Base-by-base conservation (phyloP, 1,140 invertebrate species). In the Drosophila nikananu region DNA sequence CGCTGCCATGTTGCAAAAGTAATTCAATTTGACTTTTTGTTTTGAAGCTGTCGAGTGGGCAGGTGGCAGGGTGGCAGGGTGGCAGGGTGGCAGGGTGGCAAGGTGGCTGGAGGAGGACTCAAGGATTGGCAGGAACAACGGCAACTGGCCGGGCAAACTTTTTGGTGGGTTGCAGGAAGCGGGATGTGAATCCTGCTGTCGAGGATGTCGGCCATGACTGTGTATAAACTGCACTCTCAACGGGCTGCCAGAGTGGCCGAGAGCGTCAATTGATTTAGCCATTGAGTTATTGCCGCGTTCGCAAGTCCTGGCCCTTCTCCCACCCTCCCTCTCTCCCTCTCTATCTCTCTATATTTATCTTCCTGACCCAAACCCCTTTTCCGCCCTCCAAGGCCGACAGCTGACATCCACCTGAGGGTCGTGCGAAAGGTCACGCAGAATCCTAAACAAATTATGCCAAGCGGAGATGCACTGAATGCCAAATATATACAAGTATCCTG, bases 11-110 rank as follows among this genome's bases (percentile, higher is more conserved):
- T 79, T 83, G 80, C 77, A 87, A 89, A 80, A 80, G 77, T 87
- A 89, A 87, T 87, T 87, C 65, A 87, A 87, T 87, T 87, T 87
- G 83, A 83, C 66, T 83, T 83, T 86, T 86, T 87, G 70, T 73
- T 73, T 73, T 73, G 52, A 60, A 73, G 70, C 68, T 58, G 51
- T 72, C 68, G 66, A 58, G 42, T 39, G 68, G 39, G 41, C 12
- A 19, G 17, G 7, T 15, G 39, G 64, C 27, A 13, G 15, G 39
- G 21, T 30, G 39, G 27, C 2, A 15, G 8, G 30, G 3, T 10
- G 39, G 62, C 42, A 4, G n/a, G 39, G 21, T 30, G 39, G 27
- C 2, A 15, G 8, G 30, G 3, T 10, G 39, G 62, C 42, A 4
- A 15, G 32, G 35, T n/a, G 32, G 30, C 52, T 32, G 44, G 25